These are phyloP conservation scores for Colossoma macropomum DNA, from an alignment of 2,113 vertebrate genomes.

Conservation along the genomic window DNA sequence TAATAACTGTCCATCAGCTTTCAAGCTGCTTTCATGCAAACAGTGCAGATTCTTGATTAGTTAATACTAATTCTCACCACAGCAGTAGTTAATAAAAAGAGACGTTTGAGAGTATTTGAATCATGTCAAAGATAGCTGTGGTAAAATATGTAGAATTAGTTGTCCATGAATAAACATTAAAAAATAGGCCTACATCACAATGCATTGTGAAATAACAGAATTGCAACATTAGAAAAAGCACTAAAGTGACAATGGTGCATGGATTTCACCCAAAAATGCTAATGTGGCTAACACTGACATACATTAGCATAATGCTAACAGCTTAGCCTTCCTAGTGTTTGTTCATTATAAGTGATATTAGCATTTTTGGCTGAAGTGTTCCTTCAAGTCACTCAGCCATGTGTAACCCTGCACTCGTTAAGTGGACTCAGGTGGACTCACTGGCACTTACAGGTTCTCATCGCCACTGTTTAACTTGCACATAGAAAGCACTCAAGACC, in stretches of 20 bases:
- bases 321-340: background rate
- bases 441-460: conserved; percentile 31
- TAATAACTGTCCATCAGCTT: background rate
- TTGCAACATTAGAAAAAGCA: background rate
- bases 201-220: background rate
- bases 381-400: conserved; percentile 26
- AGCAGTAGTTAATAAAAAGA: too few species aligned
- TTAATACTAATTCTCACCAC: too few species aligned
- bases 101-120: too few species aligned
- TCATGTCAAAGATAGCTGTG: too few species aligned
- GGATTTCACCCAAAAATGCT: background rate
- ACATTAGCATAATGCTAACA: conserved; percentile 4
- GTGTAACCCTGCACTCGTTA: conserved; percentile 33
- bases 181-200: background rate
- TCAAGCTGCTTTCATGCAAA: background rate
- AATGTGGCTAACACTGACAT: background rate
- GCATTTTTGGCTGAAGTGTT: conserved; percentile 34
- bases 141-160: too few species aligned
- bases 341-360: conserved; percentile 34
- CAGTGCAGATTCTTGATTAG: background rate
- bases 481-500: conserved; percentile 42
- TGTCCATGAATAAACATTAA: too few species aligned
- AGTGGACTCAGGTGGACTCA: conserved; percentile 36
- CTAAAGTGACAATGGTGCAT: background rate
- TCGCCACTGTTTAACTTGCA: conserved; percentile 42